Base-by-base conservation (phyloP, 2,797 vertebrate genomes). In the Choloepus didactylus region DNA sequence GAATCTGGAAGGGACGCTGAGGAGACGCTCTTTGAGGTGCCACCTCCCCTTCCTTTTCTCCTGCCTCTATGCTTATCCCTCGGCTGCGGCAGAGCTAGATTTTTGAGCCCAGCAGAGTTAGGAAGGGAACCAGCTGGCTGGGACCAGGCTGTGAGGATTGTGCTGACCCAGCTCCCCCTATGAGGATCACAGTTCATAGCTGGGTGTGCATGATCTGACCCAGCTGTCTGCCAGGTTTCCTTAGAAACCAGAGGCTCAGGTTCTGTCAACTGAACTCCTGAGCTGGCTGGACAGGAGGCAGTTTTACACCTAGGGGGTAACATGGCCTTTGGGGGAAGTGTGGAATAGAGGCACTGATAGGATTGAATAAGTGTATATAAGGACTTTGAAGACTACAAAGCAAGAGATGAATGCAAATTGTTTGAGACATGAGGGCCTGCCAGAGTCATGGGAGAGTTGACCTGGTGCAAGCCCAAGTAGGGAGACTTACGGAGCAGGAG, bases 21-120 rank as follows among this genome's bases (percentile, higher is more conserved):
- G 99, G 54, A 98, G 99, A 76, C 99, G 99, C 70, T 99, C 99
- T 77, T 98, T 99, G 96, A 99, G 99, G 99, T 99, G 95, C 31
- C 51, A 14, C 0, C 16, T 59, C 51, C 62, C 16, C 18, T 23
- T 62, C 66, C n/a, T 35, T 62, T 87, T 94, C 73, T 93, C 8
- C 35, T 89, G 64, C 64, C 76, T 70, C 41, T 18, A 1, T 75
- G 16, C 62, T 84, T 35, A 0, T 56, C 41, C 38, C 62, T 87
- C 56, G 9, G 69, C 75, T 64, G 31, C 88, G 11, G 77, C 60
- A 7, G 21, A 62, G 49, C 69, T 77, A 66, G 16, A 87, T 94
- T 70, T 89, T 23, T 2, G 75, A 91, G 46, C 35, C 59, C 64
- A 80, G 80, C 54, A 93, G 88, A 49, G 27, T 94, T 82, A 96